phyloP scores from a whole-genome alignment of 2,888 invertebrate genomes.

The Heliconius ismenius region DNA sequence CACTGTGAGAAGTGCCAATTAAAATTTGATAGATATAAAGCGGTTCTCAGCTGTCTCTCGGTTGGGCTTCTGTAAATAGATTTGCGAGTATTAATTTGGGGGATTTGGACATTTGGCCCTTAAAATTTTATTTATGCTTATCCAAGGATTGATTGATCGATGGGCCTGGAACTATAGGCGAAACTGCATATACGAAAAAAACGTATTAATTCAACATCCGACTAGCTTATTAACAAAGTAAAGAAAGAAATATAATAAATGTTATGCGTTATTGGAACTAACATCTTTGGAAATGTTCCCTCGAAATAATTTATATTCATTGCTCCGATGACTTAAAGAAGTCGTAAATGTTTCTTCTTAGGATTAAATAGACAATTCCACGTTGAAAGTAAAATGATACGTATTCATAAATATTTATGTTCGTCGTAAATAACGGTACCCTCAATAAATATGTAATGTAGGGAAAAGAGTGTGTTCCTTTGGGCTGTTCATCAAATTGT shows the following conservation, averaged over 20 bases:
- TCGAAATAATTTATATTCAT: constrained; percentile 33
- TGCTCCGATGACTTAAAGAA: constrained; percentile 36
- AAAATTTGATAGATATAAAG: constrained; percentile 78
- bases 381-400: constrained; percentile 67
- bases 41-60: constrained; percentile 48
- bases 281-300: constrained; percentile 12
- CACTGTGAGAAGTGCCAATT: constrained; percentile 81
- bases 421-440: constrained; percentile 58
- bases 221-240: constrained; percentile 13
- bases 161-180: background rate
- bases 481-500: background rate
- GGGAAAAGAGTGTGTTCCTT: constrained; percentile 46
- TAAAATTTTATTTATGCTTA: constrained; percentile 36
- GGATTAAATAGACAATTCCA: constrained; percentile 43
- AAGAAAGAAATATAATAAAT: background rate
- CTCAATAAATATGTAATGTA: constrained; percentile 57
- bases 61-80: constrained; percentile 43
- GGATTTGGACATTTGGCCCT: constrained; percentile 32
- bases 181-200: constrained; percentile 2
- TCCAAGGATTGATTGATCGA: constrained; percentile 19
- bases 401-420: constrained; percentile 58
- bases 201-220: background rate
- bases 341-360: constrained; percentile 33
- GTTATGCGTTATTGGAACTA: background rate
- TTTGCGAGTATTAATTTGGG: constrained; percentile 36